Base-by-base conservation (phyloP, 2,113 vertebrate genomes). In the Syngnathus scovelli region DNA sequence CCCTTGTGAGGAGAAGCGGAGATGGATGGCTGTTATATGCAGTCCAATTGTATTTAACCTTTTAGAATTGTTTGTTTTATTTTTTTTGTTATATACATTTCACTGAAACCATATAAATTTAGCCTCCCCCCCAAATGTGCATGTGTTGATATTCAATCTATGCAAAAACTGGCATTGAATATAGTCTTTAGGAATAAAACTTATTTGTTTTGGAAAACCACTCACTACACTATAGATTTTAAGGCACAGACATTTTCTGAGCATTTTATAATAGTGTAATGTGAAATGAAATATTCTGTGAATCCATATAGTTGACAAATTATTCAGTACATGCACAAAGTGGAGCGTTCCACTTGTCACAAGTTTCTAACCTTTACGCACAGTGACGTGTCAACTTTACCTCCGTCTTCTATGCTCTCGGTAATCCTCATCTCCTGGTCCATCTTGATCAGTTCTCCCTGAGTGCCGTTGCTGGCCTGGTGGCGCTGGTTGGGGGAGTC, bases 381-480 rank as follows among this genome's bases (percentile, higher is more conserved):
- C 84, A 15, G 36, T 38, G 27, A 11, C 21, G n/a, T 37, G 56
- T 41, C 21, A 48, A 33, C 62, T 33, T 46, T 69, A 92, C 91
- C 91, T 84, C 81, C 69, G 63, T 89, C 88, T 0, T 91, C 90
- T 15, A 87, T 75, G 78, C 82, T 88, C 63, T 92, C 90, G 41
- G 85, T 83, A 9, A 91, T 92, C 80, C 89, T 91, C 91, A 91
- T 91, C 80, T 90, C 88, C 71, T 89, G 89, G 64, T 91, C 89
- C 90, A 91, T 89, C 59, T 78, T 88, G 21, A 89, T 73, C 16
- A 70, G 78, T 11, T 85, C 78, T 70, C 23, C 62, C 61, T 70
- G 76, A 21, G 69, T 64, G 21, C 76, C 77, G 44, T 72, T 21
- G 68, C 0, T 11, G 49, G 72, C 74, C 52, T 77, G 68, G 46